Evolutionary conservation across 2,113 vertebrate genomes (phyloP).

Genomic region (Ammospiza nelsoni): DNA sequence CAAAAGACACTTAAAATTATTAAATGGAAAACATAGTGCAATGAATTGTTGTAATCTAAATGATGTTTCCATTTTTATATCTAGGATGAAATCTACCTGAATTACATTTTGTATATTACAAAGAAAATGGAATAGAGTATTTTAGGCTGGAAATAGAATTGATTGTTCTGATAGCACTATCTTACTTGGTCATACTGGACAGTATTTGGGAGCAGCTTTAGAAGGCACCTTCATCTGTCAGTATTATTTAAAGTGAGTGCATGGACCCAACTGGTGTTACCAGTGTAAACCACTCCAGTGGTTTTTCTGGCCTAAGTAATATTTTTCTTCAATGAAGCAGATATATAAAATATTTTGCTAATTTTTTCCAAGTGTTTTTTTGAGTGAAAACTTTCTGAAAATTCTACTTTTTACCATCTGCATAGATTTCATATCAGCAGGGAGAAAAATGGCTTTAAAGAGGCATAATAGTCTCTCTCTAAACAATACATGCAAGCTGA

Average conservation of each 20-base stretch:
- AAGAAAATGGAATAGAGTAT: background rate
- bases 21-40: background rate
- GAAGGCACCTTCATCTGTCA: background rate
- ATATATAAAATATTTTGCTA: background rate
- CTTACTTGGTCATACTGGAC: background rate
- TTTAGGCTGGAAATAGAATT: background rate
- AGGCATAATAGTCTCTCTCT: background rate
- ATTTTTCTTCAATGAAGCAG: background rate
- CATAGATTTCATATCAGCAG: background rate
- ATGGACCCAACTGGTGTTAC: background rate
- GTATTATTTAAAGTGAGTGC: background rate
- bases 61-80: background rate
- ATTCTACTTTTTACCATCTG: background rate
- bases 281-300: background rate
- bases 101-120: background rate
- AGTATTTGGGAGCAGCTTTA: background rate
- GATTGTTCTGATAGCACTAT: background rate
- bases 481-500: background rate
- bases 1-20: background rate
- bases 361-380: background rate
- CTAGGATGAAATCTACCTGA: background rate
- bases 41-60: background rate
- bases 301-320: background rate
- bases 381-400: background rate
- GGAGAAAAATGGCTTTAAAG: background rate